phyloP scores from a whole-genome alignment of 2,888 invertebrate species.

The Aquatica leii region DNA sequence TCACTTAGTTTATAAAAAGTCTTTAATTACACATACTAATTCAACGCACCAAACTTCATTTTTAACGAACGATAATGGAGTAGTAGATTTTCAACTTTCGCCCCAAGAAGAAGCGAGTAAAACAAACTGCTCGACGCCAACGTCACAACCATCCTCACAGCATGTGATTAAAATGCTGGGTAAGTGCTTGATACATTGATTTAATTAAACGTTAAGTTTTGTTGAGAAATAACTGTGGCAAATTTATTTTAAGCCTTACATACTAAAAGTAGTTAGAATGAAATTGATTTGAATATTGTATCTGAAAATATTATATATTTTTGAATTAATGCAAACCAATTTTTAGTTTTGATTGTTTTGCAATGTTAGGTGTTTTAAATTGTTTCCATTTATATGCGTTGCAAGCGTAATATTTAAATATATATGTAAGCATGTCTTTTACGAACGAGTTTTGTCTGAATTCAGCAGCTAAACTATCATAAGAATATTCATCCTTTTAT shows the following conservation, averaged over 20 bases:
- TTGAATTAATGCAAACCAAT: too few relatives aligned
- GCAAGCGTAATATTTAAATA: too few relatives aligned
- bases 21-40: constrained; percentile 43
- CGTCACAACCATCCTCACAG: constrained; percentile 56
- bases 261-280: too few relatives aligned
- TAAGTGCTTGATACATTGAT: constrained; percentile 61
- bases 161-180: constrained; percentile 69
- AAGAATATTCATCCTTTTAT: too few relatives aligned
- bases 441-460: too few relatives aligned
- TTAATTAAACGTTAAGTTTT: constrained; percentile 19
- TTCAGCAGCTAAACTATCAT: too few relatives aligned
- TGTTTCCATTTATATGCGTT: too few relatives aligned
- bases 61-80: constrained; percentile 40
- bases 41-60: constrained; percentile 44
- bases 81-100: constrained; percentile 35
- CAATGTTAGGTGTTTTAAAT: too few relatives aligned
- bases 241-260: constrained; percentile 4
- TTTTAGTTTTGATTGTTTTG: too few relatives aligned
- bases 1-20: constrained; percentile 50
- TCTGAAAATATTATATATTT: too few relatives aligned
- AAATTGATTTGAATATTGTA: too few relatives aligned
- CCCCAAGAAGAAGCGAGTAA: constrained; percentile 52
- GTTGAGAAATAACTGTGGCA: background rate
- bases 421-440: too few relatives aligned
- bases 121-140: constrained; percentile 54